phyloP scores from a whole-genome alignment of 2,888 invertebrate genomes.

The Timandra comae region DNA sequence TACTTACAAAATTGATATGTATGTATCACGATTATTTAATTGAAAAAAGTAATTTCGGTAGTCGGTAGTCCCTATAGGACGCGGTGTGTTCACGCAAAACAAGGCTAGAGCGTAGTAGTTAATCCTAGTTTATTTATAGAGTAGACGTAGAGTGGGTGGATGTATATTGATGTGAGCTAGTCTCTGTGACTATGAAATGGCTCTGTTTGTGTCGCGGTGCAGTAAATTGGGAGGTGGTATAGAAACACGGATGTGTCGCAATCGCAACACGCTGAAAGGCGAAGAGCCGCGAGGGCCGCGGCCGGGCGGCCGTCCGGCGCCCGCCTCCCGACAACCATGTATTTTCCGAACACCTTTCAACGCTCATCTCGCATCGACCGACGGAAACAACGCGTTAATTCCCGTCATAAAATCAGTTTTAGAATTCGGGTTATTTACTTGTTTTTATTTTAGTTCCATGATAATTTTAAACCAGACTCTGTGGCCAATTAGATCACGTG shows the following conservation, averaged over 20 bases:
- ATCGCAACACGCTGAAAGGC: slow-evolving; percentile 46
- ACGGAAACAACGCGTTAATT: slow-evolving; percentile 77
- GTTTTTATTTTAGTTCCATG: slow-evolving; percentile 74
- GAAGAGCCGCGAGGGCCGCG: slow-evolving; percentile 34
- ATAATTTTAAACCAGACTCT: slow-evolving; percentile 69
- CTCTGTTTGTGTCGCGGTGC: slow-evolving; percentile 10
- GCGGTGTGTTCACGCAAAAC: too few relatives aligned
- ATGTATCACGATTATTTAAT: too few relatives aligned
- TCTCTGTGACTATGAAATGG: slow-evolving; percentile 8
- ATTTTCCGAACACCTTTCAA: slow-evolving; percentile 74
- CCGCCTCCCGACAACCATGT: slow-evolving; percentile 47
- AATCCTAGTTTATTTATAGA: slow-evolving; percentile 3
- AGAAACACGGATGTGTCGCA: slow-evolving; percentile 49
- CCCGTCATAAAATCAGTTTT: slow-evolving; percentile 77
- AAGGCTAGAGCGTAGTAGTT: too few relatives aligned
- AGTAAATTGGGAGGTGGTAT: slow-evolving; percentile 16
- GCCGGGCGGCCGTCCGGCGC: slow-evolving; percentile 19
- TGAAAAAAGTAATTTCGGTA: too few relatives aligned
- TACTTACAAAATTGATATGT: too few relatives aligned
- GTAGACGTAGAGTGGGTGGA: slow-evolving; percentile 6
- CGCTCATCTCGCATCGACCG: slow-evolving; percentile 73
- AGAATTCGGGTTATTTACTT: slow-evolving; percentile 76
- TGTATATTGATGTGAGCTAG: too few relatives aligned
- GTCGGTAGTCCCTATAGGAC: too few relatives aligned
- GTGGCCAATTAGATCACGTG: slow-evolving; percentile 71